phyloP scores from a whole-genome alignment of 2,888 invertebrate species.

The Neoaliturus tenellus region DNA sequence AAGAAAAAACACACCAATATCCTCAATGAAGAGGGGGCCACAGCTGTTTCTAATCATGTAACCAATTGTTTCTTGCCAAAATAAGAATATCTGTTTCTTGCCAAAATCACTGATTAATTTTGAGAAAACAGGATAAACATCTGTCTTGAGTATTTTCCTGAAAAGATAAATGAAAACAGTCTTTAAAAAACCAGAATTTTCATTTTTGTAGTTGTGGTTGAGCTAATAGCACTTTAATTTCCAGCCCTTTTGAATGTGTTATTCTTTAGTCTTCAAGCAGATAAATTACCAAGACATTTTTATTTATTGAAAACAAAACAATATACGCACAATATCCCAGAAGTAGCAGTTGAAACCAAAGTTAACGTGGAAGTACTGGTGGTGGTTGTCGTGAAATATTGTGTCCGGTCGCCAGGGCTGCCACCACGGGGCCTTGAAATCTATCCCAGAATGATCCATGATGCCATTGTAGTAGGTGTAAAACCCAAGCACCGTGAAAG shows the following conservation, averaged over 20 bases:
- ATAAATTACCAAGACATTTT: not conserved
- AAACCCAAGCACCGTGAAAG: slow-evolving; percentile 70
- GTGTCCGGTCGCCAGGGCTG: slow-evolving; percentile 86
- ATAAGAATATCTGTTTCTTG: no score
- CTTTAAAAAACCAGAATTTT: no score
- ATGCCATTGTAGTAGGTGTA: slow-evolving; percentile 85
- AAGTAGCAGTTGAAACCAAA: slow-evolving; percentile 83
- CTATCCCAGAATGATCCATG: slow-evolving; percentile 85
- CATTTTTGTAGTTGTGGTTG: not conserved
- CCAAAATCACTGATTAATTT: no score
- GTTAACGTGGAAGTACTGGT: slow-evolving; percentile 87
- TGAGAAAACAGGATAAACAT: no score
- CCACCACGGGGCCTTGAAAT: slow-evolving; percentile 85
- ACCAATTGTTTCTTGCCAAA: no score
- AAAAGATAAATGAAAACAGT: no score
- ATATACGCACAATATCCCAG: slow-evolving; percentile 83
- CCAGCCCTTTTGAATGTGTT: not conserved
- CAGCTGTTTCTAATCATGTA: no score
- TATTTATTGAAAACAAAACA: not conserved
- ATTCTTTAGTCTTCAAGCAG: not conserved
- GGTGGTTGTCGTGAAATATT: slow-evolving; percentile 86
- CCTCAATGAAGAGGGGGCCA: no score
- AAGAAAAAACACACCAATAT: no score
- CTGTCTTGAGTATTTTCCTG: no score
- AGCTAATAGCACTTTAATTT: not conserved